Conservation (phyloP, 1,140 invertebrate genomes). For the Aphis gossypii region DNA sequence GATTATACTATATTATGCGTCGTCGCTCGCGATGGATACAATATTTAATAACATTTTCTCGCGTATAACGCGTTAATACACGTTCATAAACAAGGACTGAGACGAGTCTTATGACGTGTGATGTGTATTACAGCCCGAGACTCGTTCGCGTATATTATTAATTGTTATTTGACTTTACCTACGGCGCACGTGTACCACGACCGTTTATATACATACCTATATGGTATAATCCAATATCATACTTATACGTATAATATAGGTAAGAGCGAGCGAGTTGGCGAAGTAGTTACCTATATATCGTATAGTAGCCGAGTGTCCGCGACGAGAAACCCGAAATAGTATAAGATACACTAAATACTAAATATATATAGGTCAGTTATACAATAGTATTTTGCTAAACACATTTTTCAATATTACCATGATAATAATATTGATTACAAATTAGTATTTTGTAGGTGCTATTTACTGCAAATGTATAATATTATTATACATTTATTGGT, state of each 20-base stretch:
- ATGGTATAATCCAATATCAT: background rate
- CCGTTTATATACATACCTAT: background rate
- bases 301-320: no score
- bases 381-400: no score
- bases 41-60: slow-evolving; percentile 7
- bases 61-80: background rate
- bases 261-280: background rate
- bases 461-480: no score
- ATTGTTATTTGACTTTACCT: background rate
- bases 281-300: background rate
- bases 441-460: no score
- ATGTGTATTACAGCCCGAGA: background rate
- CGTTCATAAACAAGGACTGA: background rate
- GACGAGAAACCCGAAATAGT: background rate
- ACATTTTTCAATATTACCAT: no score
- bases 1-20: slow-evolving; percentile 2
- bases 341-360: no score
- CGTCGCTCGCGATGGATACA: background rate
- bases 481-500: no score
- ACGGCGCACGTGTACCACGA: background rate
- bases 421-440: no score
- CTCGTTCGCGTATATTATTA: background rate
- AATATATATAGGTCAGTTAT: no score
- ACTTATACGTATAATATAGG: no score
- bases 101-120: background rate